Evolutionary conservation across 2,888 invertebrate genomes (phyloP).

Genomic region (Liodrosophila aerea): DNA sequence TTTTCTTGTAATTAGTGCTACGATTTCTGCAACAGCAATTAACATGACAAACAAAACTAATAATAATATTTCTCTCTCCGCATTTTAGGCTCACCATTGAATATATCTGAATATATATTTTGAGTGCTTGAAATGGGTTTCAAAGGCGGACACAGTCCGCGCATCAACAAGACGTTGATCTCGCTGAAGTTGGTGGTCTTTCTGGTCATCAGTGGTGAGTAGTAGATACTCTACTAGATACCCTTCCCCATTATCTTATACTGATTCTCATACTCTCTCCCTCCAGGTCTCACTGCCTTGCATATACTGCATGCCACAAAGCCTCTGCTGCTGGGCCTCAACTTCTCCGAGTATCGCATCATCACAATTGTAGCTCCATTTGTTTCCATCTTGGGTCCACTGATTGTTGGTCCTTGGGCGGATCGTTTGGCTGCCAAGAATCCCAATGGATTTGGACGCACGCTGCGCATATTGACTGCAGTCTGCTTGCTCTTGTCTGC

Average conservation of each 20-base stretch:
- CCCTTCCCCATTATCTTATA: no score
- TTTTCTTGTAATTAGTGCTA: constrained; percentile 13
- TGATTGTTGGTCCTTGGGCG: constrained; percentile 89
- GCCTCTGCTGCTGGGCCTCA: constrained; percentile 85
- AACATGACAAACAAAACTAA: background rate
- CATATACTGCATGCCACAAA: constrained; percentile 90
- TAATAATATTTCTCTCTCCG: constrained; percentile 1
- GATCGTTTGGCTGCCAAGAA: constrained; percentile 84
- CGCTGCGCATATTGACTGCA: constrained; percentile 87
- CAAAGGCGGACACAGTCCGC: constrained; percentile 78
- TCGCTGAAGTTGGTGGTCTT: constrained; percentile 91
- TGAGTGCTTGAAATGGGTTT: constrained; percentile 72
- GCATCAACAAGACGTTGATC: constrained; percentile 88
- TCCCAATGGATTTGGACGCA: constrained; percentile 84
- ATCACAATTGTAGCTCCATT: constrained; percentile 91
- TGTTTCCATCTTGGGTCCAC: constrained; percentile 90
- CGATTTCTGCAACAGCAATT: constrained; percentile 12
- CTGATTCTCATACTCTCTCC: no score
- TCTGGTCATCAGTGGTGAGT: constrained; percentile 89
- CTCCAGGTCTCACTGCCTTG: constrained; percentile 91
- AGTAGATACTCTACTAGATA: background rate
- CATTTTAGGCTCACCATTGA: constrained; percentile 4
- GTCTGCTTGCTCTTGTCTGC: constrained; percentile 87
- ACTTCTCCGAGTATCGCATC: constrained; percentile 88
- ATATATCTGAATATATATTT: constrained; percentile 19